Conservation (phyloP, 1,140 invertebrate species). For the Stegodyphus mimosarum region DNA sequence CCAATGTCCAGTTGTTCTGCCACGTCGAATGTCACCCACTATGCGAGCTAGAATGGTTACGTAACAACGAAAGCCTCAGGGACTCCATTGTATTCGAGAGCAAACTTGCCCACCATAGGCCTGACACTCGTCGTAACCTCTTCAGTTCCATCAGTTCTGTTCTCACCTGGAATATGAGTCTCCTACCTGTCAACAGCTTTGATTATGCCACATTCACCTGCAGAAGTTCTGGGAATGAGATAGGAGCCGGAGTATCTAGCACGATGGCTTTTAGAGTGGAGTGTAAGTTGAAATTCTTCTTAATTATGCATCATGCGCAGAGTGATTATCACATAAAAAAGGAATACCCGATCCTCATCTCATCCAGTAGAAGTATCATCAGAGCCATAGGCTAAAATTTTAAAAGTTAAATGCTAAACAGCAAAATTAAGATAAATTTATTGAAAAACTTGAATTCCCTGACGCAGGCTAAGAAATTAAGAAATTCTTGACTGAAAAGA, state of each 20-base stretch:
- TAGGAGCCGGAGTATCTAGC: slow-evolving; percentile 80
- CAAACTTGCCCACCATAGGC: slow-evolving; percentile 25
- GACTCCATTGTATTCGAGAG: slow-evolving; percentile 52
- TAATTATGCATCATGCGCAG: too few species aligned
- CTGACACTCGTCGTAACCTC: slow-evolving; percentile 76
- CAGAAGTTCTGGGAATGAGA: slow-evolving; percentile 78
- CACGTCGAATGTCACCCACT: slow-evolving; percentile 86
- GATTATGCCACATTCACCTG: slow-evolving; percentile 89
- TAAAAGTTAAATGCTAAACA: too few species aligned
- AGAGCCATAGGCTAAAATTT: too few species aligned
- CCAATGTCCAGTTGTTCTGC: slow-evolving; percentile 83
- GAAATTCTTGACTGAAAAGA: too few species aligned
- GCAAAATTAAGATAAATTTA: too few species aligned
- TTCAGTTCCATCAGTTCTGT: slow-evolving; percentile 87
- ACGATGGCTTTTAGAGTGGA: slow-evolving; percentile 86
- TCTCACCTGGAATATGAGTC: slow-evolving; percentile 82
- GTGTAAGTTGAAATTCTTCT: slow-evolving; percentile 75
- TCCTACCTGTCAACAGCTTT: slow-evolving; percentile 66
- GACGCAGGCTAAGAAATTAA: too few species aligned
- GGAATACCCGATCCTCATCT: too few species aligned
- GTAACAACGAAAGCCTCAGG: slow-evolving; percentile 70
- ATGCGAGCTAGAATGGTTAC: slow-evolving; percentile 87
- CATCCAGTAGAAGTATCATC: too few species aligned
- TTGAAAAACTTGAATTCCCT: too few species aligned
- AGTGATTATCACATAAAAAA: too few species aligned